Evolutionary conservation across 2,888 invertebrate species (phyloP).

Genomic region (Calliphora vomitoria): DNA sequence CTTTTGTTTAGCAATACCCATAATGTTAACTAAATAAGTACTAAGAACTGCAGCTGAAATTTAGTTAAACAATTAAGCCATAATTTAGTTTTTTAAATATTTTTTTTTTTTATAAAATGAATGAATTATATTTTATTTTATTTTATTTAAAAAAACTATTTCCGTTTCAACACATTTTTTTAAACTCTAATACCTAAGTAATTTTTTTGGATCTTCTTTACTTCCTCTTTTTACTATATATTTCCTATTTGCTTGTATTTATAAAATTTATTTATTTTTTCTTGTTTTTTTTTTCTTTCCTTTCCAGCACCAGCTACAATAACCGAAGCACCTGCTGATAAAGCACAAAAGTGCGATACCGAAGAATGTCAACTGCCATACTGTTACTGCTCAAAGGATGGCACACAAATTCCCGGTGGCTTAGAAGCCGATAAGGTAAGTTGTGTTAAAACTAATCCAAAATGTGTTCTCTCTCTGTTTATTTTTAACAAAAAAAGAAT

Average conservation of each 20-base stretch:
- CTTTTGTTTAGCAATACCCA: neutral
- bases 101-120: too few relatives aligned
- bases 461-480: neutral
- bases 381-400: slow-evolving; percentile 96
- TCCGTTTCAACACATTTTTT: neutral
- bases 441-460: slow-evolving; percentile 45
- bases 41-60: slow-evolving; percentile 15
- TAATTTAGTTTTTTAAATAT: too few relatives aligned
- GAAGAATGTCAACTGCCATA: slow-evolving; percentile 92
- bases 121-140: too few relatives aligned
- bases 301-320: slow-evolving; percentile 91
- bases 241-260: neutral
- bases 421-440: slow-evolving; percentile 92
- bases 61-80: too few relatives aligned
- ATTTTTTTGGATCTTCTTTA: neutral
- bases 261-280: slow-evolving; percentile 15
- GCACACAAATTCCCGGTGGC: slow-evolving; percentile 93
- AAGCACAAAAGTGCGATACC: slow-evolving; percentile 92
- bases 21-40: slow-evolving; percentile 15
- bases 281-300: slow-evolving; percentile 61
- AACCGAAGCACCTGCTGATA: slow-evolving; percentile 92
- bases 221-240: too few relatives aligned
- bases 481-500: neutral
- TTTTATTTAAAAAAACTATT: neutral
- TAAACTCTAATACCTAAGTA: too few relatives aligned